Base-by-base conservation (phyloP, 2,888 invertebrate genomes). In the Limnephilus lunatus region DNA sequence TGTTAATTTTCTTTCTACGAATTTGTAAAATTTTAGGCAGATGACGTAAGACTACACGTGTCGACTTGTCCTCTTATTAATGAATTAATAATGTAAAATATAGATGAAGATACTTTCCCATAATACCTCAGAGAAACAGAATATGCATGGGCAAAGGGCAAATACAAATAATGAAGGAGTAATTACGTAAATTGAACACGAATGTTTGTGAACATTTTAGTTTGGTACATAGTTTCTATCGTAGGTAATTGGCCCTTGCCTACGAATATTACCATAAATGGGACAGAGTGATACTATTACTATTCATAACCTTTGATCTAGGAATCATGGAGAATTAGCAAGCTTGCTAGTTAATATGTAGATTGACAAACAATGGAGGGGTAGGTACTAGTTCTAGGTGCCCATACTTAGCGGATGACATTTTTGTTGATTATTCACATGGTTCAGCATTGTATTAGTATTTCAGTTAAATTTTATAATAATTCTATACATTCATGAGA, bases 271-370 rank as follows among this genome's bases (percentile, higher is more conserved):
- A 68, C 68, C 68, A 68, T 68, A 68, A 68, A n/a, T 68, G 25
- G 68, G 68, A 68, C 25, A 68, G 68, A 25, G 68, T n/a, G 68
- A 68, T n/a, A 68, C 68, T 25, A 68, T 68, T 68, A 68, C 68
- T 68, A 68, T 68, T 68, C 68, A 68, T 68, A 68, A 68, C 68
- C 68, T 68, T 68, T 68, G 68, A 68, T 68, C 68, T 68, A 68
- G 25, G 68, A 68, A 68, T n/a, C 68, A 68, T 68, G 25, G 68
- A n/a, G 68, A 68, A 68, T 68, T 68, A 68, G 25, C 25, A 68
- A 9, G 68, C n/a, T 68, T 68, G 68, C 68, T 68, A 9, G 68
- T 68, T 68, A 68, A 68, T 68, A 68, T 68, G 68, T 1, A 68
- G 9, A 68, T 68, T n/a, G 25, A 68, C 68, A 68, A 68, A 68